phyloP scores from a whole-genome alignment of 2,113 vertebrate species.

The Pardalotus punctatus region DNA sequence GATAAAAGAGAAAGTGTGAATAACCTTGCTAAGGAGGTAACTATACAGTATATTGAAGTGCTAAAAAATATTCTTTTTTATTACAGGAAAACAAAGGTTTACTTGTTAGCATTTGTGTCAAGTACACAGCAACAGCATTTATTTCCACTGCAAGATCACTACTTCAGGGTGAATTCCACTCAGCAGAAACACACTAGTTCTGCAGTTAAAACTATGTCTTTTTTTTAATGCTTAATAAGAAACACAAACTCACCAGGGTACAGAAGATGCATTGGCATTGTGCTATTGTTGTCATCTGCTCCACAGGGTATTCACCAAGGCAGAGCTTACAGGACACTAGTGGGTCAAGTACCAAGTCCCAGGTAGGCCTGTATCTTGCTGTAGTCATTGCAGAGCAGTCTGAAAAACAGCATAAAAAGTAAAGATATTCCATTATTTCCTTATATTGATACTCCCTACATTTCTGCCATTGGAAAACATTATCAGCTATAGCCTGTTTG shows the following conservation, averaged over 20 bases:
- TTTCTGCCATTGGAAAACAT: neutral
- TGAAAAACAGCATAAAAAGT: slow-evolving; percentile 53
- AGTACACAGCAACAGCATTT: neutral
- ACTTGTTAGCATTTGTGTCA: neutral
- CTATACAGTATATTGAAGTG: neutral
- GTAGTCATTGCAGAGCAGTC: slow-evolving; percentile 89
- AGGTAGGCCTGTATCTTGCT: slow-evolving; percentile 91
- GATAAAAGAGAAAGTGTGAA: neutral
- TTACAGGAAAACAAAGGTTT: neutral
- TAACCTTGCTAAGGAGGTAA: neutral
- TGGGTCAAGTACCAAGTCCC: slow-evolving; percentile 96
- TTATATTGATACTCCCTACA: neutral
- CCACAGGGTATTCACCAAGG: slow-evolving; percentile 94
- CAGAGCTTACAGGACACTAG: slow-evolving; percentile 97
- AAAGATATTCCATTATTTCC: neutral
- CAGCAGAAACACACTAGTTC: neutral
- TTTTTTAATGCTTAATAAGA: neutral
- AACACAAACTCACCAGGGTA: slow-evolving; percentile 85
- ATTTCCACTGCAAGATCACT: neutral
- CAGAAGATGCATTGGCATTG: slow-evolving; percentile 99
- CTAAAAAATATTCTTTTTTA: neutral
- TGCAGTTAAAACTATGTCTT: neutral
- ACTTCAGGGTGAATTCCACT: neutral
- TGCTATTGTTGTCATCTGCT: slow-evolving; percentile 97
- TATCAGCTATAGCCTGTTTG: neutral